Evolutionary conservation across 2,888 invertebrate genomes (phyloP), one percentile per base, ranked within the genome.

Genomic region (Pterostichus madidus): DNA sequence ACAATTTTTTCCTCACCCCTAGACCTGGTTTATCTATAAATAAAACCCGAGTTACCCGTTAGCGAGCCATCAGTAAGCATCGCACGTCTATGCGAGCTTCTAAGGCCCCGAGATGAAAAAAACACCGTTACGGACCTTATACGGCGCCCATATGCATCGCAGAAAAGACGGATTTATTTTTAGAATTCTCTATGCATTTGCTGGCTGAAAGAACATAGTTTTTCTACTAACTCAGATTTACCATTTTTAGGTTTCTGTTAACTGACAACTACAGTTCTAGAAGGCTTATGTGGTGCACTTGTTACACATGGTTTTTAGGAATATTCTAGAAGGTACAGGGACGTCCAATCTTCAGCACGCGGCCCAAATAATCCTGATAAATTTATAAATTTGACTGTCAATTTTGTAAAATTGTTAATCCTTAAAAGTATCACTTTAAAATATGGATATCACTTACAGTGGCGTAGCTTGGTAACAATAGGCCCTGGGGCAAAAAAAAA

Each of bases 111-210:
- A 44, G 71, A 44, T 39, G 77, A 56, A 77, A 77, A 77, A 77
- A 35, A n/a, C 56, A 77, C 77, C 77, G 77, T 77, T 77, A 77
- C 77, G 77, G 77, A 17, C 77, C 77, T 77, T 77, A 53, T 77
- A 77, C 31, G 77, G 77, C 56, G 17, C 17, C 35, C 77, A 77
- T 15, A 76, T 77, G 77, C n/a, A 77, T 39, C 77, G 31, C 53
- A 15, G 24, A 39, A 39, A 77, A 56, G 3, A 77, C n/a, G 5
- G 17, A n/a, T 0, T 77, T 77, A 77, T 77, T 77, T 77, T 77
- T 77, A 77, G 77, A 77, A 11, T 32, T 11, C 13, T n/a, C 5
- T 44, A 31, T 76, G 76, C 76, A 53, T 76, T 75, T 75, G 71
- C 24, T 71, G 71, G 1, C 5, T 49, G 17, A 17, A 46, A 3